phyloP scores from a whole-genome alignment of 2,797 vertebrate species.

The Amphiprion clarkii region DNA sequence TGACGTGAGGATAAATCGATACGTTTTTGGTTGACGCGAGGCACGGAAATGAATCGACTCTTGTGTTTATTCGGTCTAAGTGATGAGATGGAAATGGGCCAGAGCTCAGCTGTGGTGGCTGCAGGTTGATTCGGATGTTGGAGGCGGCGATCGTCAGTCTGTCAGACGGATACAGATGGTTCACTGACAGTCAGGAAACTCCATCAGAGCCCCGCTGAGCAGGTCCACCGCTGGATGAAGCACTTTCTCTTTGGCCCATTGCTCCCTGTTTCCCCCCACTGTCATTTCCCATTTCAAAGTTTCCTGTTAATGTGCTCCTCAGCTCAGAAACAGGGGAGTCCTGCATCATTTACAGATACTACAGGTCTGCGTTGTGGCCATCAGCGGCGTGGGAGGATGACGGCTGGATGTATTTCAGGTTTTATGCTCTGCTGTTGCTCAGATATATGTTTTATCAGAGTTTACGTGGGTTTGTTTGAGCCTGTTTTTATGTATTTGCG shows the following conservation, averaged over 20 bases:
- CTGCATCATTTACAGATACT: background rate
- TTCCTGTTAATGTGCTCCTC: background rate
- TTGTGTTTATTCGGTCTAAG: background rate
- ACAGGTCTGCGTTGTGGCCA: background rate
- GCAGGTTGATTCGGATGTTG: slow-evolving; percentile 41
- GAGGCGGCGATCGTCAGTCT: slow-evolving; percentile 50
- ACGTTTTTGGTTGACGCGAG: slow-evolving; percentile 47
- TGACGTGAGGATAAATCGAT: slow-evolving; percentile 55
- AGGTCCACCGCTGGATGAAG: slow-evolving; percentile 23
- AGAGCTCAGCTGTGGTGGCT: slow-evolving; percentile 18
- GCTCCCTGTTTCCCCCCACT: background rate
- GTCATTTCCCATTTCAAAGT: background rate
- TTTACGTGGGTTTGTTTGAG: background rate
- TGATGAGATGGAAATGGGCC: slow-evolving; percentile 61
- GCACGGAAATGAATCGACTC: slow-evolving; percentile 26
- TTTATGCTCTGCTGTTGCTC: background rate
- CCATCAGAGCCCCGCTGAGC: slow-evolving; percentile 49
- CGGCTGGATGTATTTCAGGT: background rate
- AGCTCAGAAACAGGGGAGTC: background rate
- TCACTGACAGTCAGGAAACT: slow-evolving; percentile 36
- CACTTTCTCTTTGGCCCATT: background rate
- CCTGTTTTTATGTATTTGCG: background rate
- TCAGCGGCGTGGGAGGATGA: background rate
- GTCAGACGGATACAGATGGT: slow-evolving; percentile 54
- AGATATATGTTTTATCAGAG: background rate